Conservation (phyloP, 1,140 invertebrate species). For the Spodoptera frugiperda region DNA sequence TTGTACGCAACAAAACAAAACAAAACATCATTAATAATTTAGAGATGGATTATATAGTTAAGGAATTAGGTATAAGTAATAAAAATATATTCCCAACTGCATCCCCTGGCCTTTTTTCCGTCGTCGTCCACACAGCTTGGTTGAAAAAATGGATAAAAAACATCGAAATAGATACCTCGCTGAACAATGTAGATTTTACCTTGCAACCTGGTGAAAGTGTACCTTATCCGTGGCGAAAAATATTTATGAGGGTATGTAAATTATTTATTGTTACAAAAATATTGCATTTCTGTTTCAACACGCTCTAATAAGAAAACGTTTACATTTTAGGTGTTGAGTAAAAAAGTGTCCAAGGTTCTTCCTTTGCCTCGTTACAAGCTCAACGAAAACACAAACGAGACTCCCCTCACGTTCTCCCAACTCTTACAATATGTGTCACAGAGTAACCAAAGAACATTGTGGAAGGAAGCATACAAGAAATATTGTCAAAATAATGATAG, state of each 20-base stretch:
- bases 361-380: conserved; percentile 89
- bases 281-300: conserved; percentile 1
- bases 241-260: conserved; percentile 86
- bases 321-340: conserved; percentile 87
- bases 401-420: conserved; percentile 91
- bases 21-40: conserved; percentile 65
- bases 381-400: conserved; percentile 85
- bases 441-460: conserved; percentile 93
- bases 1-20: conserved; percentile 75
- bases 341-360: conserved; percentile 89
- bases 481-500: conserved; percentile 87
- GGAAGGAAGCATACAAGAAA: conserved; percentile 94
- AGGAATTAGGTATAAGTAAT: conserved; percentile 88
- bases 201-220: conserved; percentile 87
- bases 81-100: conserved; percentile 88
- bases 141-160: conserved; percentile 88
- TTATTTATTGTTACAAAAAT: conserved; percentile 14
- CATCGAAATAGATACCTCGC: conserved; percentile 86
- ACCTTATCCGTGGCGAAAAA: conserved; percentile 87
- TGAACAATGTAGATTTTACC: conserved; percentile 82
- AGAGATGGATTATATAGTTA: conserved; percentile 87
- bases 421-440: conserved; percentile 92
- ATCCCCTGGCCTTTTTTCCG: conserved; percentile 86
- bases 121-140: conserved; percentile 89
- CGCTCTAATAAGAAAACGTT: background rate